Conservation (phyloP, 2,113 vertebrate species). For the Cyanoderma ruficeps region DNA sequence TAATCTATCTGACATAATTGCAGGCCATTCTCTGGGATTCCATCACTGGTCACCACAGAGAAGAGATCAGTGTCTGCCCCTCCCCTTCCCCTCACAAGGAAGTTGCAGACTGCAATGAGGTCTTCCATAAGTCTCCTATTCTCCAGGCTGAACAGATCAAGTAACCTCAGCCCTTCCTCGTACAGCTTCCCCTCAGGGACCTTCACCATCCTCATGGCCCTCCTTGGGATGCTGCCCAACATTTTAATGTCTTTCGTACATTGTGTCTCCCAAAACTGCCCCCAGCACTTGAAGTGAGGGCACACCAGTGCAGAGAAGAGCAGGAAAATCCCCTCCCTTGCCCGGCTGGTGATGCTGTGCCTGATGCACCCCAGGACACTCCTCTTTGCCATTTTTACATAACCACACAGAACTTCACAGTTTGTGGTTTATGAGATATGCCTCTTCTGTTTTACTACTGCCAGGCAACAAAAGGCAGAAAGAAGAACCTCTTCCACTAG, state of each 20-base stretch:
- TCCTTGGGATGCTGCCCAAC: accelerated
- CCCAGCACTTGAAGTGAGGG: background rate
- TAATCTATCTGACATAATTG: background rate
- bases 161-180: background rate
- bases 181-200: accelerated
- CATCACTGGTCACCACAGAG: too few species aligned
- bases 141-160: background rate
- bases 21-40: too few species aligned
- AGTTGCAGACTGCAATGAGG: background rate
- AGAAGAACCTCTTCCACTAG: background rate
- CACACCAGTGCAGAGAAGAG: accelerated
- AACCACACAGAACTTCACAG: background rate
- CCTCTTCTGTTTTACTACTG: background rate
- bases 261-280: too few species aligned
- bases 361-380: too few species aligned
- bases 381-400: background rate
- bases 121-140: background rate
- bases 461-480: background rate
- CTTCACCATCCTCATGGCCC: background rate
- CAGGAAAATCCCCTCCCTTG: accelerated
- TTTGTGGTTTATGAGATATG: background rate
- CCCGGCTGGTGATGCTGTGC: background rate
- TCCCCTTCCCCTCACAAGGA: background rate
- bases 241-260: background rate
- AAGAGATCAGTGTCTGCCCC: background rate